These are phyloP conservation scores for Cantharis flavilabris DNA, from an alignment of 2,888 invertebrate genomes.

Conservation along the genomic window DNA sequence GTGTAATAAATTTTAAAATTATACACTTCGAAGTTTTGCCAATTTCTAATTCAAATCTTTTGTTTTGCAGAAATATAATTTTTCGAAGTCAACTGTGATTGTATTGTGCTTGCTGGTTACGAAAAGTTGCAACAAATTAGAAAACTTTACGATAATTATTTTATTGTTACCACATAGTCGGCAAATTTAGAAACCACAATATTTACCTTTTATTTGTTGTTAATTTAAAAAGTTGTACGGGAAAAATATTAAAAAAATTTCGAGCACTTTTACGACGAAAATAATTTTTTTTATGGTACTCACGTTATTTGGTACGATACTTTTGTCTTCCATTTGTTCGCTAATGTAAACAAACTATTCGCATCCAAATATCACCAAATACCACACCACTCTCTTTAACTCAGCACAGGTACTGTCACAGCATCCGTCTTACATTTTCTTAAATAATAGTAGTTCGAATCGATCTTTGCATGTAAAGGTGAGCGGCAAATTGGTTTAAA, in stretches of 20 bases:
- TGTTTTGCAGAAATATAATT: neutral
- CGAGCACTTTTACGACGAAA: neutral
- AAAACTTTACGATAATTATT: neutral
- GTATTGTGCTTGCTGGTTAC: neutral
- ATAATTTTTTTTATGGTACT: slow-evolving; percentile 35
- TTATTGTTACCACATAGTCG: neutral
- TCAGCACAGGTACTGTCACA: slow-evolving; percentile 50
- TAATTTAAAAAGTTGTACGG: neutral
- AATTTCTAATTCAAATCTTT: neutral
- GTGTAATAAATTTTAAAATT: neutral
- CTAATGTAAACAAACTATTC: slow-evolving; percentile 37
- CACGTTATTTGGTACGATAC: slow-evolving; percentile 53
- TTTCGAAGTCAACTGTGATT: neutral
- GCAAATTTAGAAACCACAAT: neutral
- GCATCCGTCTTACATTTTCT: slow-evolving; percentile 48
- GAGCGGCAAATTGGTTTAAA: slow-evolving; percentile 23
- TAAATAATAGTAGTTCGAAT: slow-evolving; percentile 44
- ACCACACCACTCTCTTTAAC: slow-evolving; percentile 54
- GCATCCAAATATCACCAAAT: slow-evolving; percentile 48
- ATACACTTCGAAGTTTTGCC: neutral
- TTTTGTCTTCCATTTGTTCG: slow-evolving; percentile 48
- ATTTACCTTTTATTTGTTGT: neutral
- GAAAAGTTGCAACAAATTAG: neutral
- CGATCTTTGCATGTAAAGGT: slow-evolving; percentile 26
- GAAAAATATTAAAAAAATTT: neutral